Evolutionary conservation across 2,797 vertebrate species (phyloP), one percentile per base, ranked within the genome.

Genomic region (Coregonus ussuriensis): DNA sequence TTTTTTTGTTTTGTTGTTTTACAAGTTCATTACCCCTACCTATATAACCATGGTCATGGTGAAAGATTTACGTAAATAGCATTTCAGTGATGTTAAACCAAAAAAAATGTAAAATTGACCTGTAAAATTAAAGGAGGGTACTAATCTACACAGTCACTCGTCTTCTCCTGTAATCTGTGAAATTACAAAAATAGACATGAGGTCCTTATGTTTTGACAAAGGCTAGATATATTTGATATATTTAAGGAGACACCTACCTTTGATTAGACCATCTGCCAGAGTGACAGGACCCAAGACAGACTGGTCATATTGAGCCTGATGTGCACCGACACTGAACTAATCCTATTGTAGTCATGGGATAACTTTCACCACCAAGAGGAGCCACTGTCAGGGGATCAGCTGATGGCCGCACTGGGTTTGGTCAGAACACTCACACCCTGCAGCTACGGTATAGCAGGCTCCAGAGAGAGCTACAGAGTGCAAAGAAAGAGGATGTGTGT

Each of bases 301-400:
- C 51, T 59, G 70, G 76, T 71, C 47, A 21, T 21, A 53, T 7
- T 25, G 70, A 71, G 35, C 70, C 21, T 71, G 14, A 87, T 82
- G 65, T 15, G 31, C 80, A 65, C 72, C 79, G 84, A 81, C 75
- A 51, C 71, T 74, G 77, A 83, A 74, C 68, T 75, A 81, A 71
- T 63, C 74, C 79, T 53, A 74, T 75, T 7, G 3, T 51, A 67
- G 52, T 52, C 72, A 81, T 81, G 77, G 79, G 13, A 1, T 62
- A 74, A 82, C 74, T 74, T 77, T 84, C 53, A 76, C 25, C 77
- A 4, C 35, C n/a, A 6, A 75, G 82, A 71, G 74, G 74, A 87
- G 71, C 25, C 15, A 53, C 71, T 63, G 72, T 72, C 29, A 31
- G 7, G 62, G 21, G 37, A 74, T 78, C 66, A 82, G 68, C 59